These are phyloP conservation scores for Pitta sordida DNA, from an alignment of 2,113 vertebrate genomes.

Conservation along the genomic window DNA sequence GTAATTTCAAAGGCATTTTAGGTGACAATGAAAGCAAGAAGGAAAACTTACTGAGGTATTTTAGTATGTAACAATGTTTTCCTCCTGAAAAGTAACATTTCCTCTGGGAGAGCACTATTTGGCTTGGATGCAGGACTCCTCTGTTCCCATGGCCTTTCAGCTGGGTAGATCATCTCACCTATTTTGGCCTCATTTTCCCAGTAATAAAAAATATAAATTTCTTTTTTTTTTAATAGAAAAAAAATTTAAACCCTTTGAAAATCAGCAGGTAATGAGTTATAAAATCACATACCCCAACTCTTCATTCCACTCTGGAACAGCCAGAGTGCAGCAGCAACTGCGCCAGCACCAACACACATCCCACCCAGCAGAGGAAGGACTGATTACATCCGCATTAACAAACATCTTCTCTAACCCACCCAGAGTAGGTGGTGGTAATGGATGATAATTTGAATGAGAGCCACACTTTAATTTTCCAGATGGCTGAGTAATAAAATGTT, in stretches of 20 bases:
- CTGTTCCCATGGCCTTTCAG: neutral
- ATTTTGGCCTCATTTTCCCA: neutral
- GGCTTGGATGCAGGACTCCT: neutral
- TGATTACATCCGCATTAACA: neutral
- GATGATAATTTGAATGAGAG: constrained; percentile 24
- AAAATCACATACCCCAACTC: accelerated
- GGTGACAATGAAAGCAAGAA: neutral
- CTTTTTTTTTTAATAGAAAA: no score
- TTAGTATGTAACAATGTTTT: neutral
- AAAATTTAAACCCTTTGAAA: neutral
- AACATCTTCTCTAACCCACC: neutral
- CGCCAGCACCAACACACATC: neutral
- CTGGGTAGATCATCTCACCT: neutral
- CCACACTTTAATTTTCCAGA: constrained; percentile 68
- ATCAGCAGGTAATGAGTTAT: neutral
- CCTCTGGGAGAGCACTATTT: neutral
- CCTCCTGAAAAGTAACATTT: neutral
- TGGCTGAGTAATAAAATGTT: constrained; percentile 46
- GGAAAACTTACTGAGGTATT: neutral
- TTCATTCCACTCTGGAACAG: neutral
- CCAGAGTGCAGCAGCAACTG: neutral
- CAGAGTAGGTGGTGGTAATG: neutral
- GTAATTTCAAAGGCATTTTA: neutral
- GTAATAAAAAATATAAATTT: neutral
- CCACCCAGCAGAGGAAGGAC: neutral